Conservation (phyloP, 2,888 invertebrate species). For the Lasioglossum villosulum region DNA sequence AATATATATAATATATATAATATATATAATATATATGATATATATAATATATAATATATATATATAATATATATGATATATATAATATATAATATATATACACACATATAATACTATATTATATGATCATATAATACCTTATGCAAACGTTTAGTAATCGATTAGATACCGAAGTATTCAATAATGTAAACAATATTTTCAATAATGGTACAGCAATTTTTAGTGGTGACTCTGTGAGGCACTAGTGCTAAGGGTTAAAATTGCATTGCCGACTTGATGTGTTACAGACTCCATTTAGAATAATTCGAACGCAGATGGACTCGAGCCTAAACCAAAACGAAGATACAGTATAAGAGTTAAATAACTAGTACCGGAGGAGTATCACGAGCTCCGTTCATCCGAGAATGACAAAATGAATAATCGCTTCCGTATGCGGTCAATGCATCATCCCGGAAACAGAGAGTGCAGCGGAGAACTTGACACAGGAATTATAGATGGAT, state of each 20-base stretch:
- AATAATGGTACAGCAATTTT: too few relatives aligned
- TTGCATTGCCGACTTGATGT: not conserved
- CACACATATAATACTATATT: too few relatives aligned
- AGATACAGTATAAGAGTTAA: not conserved
- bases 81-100: too few relatives aligned
- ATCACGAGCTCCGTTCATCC: not conserved
- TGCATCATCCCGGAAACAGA: conserved; percentile 36
- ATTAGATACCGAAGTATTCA: too few relatives aligned
- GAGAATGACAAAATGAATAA: conserved; percentile 32
- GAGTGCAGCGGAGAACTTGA: conserved; percentile 28
- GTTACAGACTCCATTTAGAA: not conserved
- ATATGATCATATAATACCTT: too few relatives aligned
- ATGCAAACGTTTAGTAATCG: too few relatives aligned
- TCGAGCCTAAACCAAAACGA: not conserved
- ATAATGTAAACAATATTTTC: too few relatives aligned
- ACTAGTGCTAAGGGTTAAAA: not conserved
- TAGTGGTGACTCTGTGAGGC: too few relatives aligned
- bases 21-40: too few relatives aligned
- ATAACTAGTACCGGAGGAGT: not conserved
- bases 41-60: too few relatives aligned
- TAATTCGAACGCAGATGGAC: not conserved
- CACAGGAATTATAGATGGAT: conserved; percentile 52
- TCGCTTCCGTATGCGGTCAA: conserved; percentile 36
- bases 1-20: too few relatives aligned
- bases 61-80: too few relatives aligned